phyloP scores from a whole-genome alignment of 2,888 invertebrate species.

The Leptopterna dolabrata region DNA sequence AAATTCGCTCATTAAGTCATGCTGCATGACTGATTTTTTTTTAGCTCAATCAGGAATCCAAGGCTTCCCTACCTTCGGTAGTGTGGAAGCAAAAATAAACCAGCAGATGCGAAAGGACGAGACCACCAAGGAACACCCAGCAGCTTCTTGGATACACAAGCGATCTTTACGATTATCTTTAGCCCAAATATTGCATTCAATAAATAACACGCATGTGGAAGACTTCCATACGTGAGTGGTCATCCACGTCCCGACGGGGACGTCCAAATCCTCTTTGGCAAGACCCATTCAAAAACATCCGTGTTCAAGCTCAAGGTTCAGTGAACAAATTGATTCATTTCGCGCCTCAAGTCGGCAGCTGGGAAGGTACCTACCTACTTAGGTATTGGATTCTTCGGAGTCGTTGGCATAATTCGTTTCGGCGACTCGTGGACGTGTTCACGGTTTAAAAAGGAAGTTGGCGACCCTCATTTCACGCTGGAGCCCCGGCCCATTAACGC shows the following conservation, averaged over 20 bases:
- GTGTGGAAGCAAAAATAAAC: too few relatives aligned
- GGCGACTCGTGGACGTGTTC: neutral
- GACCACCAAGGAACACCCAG: neutral
- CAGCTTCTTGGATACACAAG: neutral
- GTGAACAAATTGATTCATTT: slow-evolving; percentile 3
- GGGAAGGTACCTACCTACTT: neutral
- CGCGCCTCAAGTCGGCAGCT: neutral
- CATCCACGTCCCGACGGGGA: neutral
- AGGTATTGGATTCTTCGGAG: neutral
- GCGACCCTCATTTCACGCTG: neutral
- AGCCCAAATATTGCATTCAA: neutral
- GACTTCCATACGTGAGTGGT: neutral
- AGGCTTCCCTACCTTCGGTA: too few relatives aligned
- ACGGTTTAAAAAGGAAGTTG: neutral
- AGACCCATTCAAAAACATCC: neutral
- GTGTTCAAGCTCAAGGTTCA: slow-evolving; percentile 7
- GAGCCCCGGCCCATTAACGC: neutral
- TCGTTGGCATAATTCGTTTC: neutral
- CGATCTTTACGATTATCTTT: neutral
- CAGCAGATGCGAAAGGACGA: neutral
- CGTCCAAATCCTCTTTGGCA: neutral
- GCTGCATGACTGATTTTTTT: too few relatives aligned
- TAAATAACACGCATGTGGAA: neutral
- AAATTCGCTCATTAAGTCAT: too few relatives aligned
- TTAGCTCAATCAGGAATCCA: too few relatives aligned